These are phyloP conservation scores for Blomia tropicalis DNA, from an alignment of 2,888 invertebrate species.

Conservation along the genomic window DNA sequence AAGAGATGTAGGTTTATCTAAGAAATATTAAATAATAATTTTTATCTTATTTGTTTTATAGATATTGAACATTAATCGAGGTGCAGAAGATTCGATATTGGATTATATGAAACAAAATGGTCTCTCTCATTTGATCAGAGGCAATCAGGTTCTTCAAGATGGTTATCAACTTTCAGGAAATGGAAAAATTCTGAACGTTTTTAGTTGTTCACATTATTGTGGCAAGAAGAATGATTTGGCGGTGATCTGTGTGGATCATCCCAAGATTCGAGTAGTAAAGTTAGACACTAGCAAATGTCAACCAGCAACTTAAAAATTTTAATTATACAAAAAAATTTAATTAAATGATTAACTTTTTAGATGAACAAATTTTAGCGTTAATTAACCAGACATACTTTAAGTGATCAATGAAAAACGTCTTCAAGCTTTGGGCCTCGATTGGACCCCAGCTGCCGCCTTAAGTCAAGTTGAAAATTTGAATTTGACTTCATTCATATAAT, in stretches of 20 bases:
- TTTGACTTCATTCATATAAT: too few species aligned
- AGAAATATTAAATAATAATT: neutral
- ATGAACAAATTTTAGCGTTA: too few species aligned
- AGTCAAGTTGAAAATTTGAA: too few species aligned
- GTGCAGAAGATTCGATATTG: neutral
- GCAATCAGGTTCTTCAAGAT: neutral
- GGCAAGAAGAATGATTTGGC: neutral
- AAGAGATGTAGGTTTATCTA: neutral
- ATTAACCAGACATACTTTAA: too few species aligned
- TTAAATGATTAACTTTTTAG: too few species aligned
- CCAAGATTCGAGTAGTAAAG: constrained; percentile 9
- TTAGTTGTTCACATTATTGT: neutral
- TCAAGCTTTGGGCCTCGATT: too few species aligned
- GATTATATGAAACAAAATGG: neutral
- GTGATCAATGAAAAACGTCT: too few species aligned
- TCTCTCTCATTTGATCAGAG: constrained; percentile 1
- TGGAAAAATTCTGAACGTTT: neutral
- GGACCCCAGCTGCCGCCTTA: too few species aligned
- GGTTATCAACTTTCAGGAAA: neutral
- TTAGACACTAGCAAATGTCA: neutral
- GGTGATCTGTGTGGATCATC: neutral
- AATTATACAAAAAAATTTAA: too few species aligned
- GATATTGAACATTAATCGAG: neutral
- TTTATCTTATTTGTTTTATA: neutral
- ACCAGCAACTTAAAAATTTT: neutral